These are phyloP conservation scores for Mythimna loreyi DNA, from an alignment of 2,888 invertebrate species.

Conservation along the genomic window DNA sequence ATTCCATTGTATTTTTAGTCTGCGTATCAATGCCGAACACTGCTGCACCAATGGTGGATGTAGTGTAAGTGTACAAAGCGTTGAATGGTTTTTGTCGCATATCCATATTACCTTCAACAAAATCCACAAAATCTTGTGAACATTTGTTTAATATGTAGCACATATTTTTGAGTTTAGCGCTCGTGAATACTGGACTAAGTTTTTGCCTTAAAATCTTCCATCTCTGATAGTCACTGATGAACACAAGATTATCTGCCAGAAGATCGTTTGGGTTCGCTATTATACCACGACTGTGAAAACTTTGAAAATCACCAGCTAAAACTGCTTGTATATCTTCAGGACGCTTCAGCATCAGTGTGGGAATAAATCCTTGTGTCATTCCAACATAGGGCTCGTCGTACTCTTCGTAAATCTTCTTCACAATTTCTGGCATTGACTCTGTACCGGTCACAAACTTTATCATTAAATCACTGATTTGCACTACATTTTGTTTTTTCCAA, in stretches of 20 bases:
- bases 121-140: constrained; percentile 75
- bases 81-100: constrained; percentile 71
- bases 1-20: constrained; percentile 77
- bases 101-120: constrained; percentile 67
- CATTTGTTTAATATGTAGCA: constrained; percentile 78
- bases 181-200: constrained; percentile 81
- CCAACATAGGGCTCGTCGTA: constrained; percentile 72
- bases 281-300: constrained; percentile 77
- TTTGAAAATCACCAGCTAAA: constrained; percentile 76
- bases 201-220: constrained; percentile 84
- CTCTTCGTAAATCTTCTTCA: constrained; percentile 74
- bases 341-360: constrained; percentile 73
- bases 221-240: constrained; percentile 74
- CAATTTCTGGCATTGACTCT: constrained; percentile 74
- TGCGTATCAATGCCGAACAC: constrained; percentile 84
- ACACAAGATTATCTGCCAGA: constrained; percentile 77
- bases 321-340: constrained; percentile 77
- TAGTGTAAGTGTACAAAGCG: constrained; percentile 75
- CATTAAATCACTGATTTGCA: constrained; percentile 68
- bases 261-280: constrained; percentile 72
- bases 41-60: constrained; percentile 79
- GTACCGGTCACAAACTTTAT: constrained; percentile 73
- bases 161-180: constrained; percentile 81
- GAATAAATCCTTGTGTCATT: constrained; percentile 67
- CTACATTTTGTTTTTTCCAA: constrained; percentile 76